Conservation (phyloP, 2,797 vertebrate genomes). For the Chiroxiphia lanceolata region DNA sequence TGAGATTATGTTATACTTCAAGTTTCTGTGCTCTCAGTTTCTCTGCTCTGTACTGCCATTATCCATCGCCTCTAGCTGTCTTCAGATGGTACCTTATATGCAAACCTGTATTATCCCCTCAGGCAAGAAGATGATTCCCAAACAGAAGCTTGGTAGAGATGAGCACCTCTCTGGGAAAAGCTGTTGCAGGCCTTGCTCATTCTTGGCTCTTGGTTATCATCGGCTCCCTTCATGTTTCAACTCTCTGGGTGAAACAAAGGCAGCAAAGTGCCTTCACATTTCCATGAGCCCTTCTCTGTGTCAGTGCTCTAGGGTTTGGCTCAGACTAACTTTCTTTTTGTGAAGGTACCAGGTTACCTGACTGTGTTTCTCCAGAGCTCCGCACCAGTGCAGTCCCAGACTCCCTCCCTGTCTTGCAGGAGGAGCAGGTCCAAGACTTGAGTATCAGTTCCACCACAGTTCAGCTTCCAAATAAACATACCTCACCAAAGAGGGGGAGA, state of each 20-base stretch:
- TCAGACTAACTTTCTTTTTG: neutral
- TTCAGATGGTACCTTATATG: neutral
- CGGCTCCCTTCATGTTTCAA: rapidly evolving
- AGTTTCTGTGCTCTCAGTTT: neutral
- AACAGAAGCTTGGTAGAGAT: neutral
- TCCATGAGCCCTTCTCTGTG: neutral
- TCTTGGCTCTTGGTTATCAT: neutral
- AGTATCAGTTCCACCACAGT: neutral
- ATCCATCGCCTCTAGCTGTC: neutral
- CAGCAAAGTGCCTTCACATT: neutral
- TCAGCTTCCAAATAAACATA: neutral
- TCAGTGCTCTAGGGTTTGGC: neutral
- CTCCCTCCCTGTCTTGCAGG: neutral
- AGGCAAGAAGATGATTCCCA: neutral
- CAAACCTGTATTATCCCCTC: neutral
- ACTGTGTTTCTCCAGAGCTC: neutral
- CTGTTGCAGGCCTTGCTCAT: neutral
- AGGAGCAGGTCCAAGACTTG: neutral
- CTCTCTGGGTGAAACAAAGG: neutral
- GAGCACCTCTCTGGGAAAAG: neutral
- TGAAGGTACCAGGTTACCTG: neutral
- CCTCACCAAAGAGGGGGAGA: neutral
- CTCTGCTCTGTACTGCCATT: neutral
- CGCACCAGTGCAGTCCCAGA: neutral
- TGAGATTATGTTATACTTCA: neutral